Conservation (phyloP, 2,797 vertebrate genomes). For the Sebastolobus altivelis region DNA sequence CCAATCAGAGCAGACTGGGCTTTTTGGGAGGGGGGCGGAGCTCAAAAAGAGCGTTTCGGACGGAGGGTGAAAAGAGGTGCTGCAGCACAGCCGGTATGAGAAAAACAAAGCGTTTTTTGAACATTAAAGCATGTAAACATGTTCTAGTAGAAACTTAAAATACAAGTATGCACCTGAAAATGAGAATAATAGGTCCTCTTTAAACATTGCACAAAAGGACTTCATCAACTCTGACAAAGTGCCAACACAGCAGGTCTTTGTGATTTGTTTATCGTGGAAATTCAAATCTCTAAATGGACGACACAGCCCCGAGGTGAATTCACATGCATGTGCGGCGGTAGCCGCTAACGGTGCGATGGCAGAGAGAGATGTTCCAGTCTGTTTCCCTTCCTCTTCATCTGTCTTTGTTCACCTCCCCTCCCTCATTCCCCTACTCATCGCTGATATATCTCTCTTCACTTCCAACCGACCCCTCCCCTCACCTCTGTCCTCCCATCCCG, state of each 20-base stretch:
- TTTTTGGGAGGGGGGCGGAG: no score
- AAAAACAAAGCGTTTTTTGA: no score
- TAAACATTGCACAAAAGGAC: not conserved
- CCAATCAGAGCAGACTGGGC: no score
- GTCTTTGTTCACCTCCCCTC: conserved; percentile 63
- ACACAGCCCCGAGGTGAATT: conserved; percentile 22
- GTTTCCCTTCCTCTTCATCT: conserved; percentile 60
- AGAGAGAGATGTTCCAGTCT: conserved; percentile 66
- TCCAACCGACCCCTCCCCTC: conserved; percentile 55
- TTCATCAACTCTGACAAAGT: conserved; percentile 9
- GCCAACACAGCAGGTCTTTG: conserved; percentile 21
- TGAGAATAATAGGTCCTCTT: not conserved
- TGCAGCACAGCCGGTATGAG: no score
- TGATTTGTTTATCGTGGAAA: conserved; percentile 40
- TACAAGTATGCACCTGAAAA: no score
- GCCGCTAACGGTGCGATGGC: conserved; percentile 21
- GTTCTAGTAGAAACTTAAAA: no score
- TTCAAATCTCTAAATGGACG: not conserved
- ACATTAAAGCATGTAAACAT: no score
- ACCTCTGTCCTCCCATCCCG: conserved; percentile 80
- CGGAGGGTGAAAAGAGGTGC: no score
- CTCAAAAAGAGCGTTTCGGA: no score
- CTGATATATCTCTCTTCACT: conserved; percentile 75
- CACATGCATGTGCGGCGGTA: conserved; percentile 18
- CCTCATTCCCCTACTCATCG: conserved; percentile 50